These are phyloP conservation scores for Hybognathus amarus DNA, from an alignment of 2,797 vertebrate genomes.

Conservation along the genomic window DNA sequence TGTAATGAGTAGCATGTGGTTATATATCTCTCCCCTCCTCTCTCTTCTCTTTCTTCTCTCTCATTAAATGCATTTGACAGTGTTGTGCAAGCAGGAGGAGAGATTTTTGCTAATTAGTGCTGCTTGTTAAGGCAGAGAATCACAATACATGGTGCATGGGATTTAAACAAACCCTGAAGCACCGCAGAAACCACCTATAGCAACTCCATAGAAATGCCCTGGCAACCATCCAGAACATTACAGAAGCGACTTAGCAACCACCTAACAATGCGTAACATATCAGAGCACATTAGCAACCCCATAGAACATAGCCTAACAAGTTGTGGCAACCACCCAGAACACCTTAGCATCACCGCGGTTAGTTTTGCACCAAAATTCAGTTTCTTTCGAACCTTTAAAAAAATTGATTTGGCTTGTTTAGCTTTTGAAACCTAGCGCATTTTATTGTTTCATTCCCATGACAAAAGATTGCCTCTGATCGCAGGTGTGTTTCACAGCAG, in stretches of 20 bases:
- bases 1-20: constrained; percentile 22
- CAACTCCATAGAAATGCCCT: not conserved
- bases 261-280: not conserved
- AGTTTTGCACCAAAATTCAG: not conserved
- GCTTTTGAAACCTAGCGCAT: not conserved
- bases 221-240: not conserved
- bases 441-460: constrained; percentile 12
- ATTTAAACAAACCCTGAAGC: not conserved
- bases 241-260: not conserved
- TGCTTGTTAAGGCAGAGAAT: not conserved
- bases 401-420: not conserved
- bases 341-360: not conserved
- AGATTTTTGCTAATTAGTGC: constrained; percentile 8
- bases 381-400: not conserved
- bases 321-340: not conserved
- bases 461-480: not conserved
- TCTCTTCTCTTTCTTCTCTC: not conserved
- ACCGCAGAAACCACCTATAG: not conserved
- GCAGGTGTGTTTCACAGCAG: constrained; percentile 14
- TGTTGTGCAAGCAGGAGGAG: not conserved
- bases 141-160: not conserved
- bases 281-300: not conserved
- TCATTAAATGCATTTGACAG: constrained; percentile 5
- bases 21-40: not conserved
- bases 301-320: not conserved